Conservation (phyloP, 1,140 invertebrate genomes). For the Eueides isabella region DNA sequence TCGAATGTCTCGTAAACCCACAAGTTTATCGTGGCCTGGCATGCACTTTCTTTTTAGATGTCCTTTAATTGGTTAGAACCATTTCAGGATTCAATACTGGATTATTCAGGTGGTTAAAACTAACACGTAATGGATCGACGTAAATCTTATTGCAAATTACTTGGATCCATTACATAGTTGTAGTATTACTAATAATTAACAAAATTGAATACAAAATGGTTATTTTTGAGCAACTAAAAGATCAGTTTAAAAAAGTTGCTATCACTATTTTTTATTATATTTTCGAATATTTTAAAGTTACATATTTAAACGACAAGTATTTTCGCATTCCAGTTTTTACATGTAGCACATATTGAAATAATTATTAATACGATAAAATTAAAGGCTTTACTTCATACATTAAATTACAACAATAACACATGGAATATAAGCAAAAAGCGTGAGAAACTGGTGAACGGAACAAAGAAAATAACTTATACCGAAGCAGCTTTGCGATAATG, state of each 20-base stretch:
- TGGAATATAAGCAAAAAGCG: conserved; percentile 9
- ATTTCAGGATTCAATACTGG: not conserved
- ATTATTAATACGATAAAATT: not conserved
- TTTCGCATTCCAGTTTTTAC: not conserved
- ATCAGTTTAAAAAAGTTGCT: no score
- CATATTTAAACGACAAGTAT: no score
- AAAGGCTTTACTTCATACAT: not conserved
- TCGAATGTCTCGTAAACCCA: conserved; percentile 37
- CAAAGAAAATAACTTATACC: conserved; percentile 21
- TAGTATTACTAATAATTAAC: no score
- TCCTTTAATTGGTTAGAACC: conserved; percentile 15
- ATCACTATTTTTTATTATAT: no score
- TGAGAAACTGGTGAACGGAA: conserved; percentile 15
- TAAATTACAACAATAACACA: not conserved
- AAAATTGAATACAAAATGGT: no score
- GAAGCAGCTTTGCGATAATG: conserved; percentile 5
- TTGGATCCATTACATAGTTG: no score
- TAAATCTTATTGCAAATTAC: no score
- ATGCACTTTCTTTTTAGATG: conserved; percentile 23
- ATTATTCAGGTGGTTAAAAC: not conserved
- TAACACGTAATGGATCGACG: no score
- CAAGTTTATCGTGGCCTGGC: conserved; percentile 31
- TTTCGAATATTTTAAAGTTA: no score
- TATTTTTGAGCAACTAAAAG: no score
- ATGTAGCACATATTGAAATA: not conserved